Conservation (phyloP, 2,797 vertebrate species). For the Numenius phaeopus region DNA sequence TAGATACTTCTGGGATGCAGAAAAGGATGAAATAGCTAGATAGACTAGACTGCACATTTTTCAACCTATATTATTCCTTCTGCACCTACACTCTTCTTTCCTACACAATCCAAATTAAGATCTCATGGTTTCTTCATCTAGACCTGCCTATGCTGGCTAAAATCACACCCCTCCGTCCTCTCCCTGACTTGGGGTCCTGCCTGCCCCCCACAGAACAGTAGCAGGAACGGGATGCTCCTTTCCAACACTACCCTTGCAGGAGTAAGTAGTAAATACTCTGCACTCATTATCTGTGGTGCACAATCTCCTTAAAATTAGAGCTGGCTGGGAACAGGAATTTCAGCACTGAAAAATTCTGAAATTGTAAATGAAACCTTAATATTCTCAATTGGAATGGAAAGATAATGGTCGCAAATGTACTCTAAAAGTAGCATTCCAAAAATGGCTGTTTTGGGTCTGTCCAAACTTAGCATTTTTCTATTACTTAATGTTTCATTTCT, state of each 20-base stretch:
- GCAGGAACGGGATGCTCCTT: neutral
- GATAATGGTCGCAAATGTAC: neutral
- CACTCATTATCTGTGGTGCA: neutral
- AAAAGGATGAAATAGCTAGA: neutral
- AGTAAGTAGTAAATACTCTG: neutral
- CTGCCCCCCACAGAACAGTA: neutral
- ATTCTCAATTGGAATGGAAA: slow-evolving; percentile 5
- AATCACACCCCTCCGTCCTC: neutral
- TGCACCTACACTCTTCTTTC: neutral
- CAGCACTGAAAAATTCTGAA: neutral
- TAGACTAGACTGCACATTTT: neutral
- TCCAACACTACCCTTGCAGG: neutral
- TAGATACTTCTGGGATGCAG: neutral
- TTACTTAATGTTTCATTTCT: slow-evolving; percentile 3
- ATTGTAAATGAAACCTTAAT: slow-evolving; percentile 37
- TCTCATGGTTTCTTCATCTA: neutral
- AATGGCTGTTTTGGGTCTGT: neutral
- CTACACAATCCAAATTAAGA: neutral
- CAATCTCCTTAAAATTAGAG: neutral
- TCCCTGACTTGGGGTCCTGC: neutral
- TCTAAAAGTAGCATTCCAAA: neutral
- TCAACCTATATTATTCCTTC: neutral
- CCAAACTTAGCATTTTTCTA: neutral
- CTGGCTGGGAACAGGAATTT: slow-evolving; percentile 2
- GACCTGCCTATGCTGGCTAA: neutral